A percentile compares a stretch with the other conserved stretches of the same genome.
phyloP scores from a whole-genome alignment of 2,797 vertebrate species.

The Myiotriccus ornatus region DNA sequence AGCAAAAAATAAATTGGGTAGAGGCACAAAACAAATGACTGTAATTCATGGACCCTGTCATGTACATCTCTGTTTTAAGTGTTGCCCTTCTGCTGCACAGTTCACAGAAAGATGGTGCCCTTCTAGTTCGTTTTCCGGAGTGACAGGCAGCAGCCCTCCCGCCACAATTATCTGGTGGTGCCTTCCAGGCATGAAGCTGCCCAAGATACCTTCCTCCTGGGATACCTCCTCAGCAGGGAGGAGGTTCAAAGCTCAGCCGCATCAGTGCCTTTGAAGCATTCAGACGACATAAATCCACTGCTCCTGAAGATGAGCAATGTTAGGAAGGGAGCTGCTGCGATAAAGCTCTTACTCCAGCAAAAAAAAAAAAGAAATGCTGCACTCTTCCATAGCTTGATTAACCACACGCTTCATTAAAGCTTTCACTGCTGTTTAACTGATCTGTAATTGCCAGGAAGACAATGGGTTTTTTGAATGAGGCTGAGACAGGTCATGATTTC shows the following conservation, averaged over 20 bases:
- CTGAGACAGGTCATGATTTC: not conserved
- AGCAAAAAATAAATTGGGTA: not conserved
- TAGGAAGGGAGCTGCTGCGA: not conserved
- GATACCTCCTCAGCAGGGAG: slow-evolving; percentile 11
- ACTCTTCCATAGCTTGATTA: slow-evolving; percentile 25
- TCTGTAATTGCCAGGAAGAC: not conserved
- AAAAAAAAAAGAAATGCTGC: not conserved
- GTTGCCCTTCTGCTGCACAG: not conserved
- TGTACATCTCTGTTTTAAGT: not conserved
- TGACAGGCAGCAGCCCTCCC: not conserved
- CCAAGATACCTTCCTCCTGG: slow-evolving; percentile 11
- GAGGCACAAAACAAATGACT: not conserved
- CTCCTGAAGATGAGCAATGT: not conserved
- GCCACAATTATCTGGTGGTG: slow-evolving; percentile 17
- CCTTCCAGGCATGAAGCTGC: slow-evolving; percentile 3
- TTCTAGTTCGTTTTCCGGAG: not conserved
- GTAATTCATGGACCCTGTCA: not conserved
- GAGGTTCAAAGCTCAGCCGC: slow-evolving; percentile 36
- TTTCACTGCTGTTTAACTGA: slow-evolving; percentile 1
- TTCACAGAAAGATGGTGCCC: not conserved
- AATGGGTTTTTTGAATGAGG: not conserved
- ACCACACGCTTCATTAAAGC: slow-evolving; percentile 40
- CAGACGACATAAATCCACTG: not conserved
- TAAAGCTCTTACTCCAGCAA: not conserved
- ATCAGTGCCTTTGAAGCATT: not conserved